Conservation (phyloP, 2,797 vertebrate species). For the Vipera ursinii region DNA sequence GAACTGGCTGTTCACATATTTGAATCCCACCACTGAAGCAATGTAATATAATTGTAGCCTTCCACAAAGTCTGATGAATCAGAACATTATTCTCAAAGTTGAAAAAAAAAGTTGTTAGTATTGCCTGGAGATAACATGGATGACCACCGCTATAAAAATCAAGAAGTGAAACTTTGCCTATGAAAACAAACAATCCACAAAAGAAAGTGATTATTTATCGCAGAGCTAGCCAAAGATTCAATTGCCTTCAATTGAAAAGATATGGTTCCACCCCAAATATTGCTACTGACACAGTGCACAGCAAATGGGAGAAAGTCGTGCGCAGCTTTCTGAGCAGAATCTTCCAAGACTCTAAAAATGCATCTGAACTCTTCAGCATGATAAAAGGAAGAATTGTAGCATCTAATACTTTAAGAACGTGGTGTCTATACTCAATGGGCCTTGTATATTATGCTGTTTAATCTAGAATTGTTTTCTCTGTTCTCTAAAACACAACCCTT, state of each 20-base stretch:
- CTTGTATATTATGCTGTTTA: background rate
- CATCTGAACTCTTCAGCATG: background rate
- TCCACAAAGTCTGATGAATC: conserved; percentile 19
- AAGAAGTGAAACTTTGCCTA: conserved; percentile 30
- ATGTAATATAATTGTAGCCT: conserved; percentile 3
- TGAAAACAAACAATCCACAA: conserved; percentile 11
- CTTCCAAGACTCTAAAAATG: background rate
- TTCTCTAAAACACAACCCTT: background rate
- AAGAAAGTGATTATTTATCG: background rate
- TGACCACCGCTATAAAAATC: conserved; percentile 36
- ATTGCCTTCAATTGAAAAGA: background rate
- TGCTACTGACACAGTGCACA: background rate
- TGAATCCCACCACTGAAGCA: background rate
- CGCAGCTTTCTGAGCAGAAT: background rate
- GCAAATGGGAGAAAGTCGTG: background rate
- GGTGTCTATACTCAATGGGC: background rate
- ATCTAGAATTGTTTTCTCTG: background rate
- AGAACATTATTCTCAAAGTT: conserved; percentile 32
- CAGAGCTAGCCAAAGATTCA: background rate
- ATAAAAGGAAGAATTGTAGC: background rate
- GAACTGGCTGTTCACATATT: too few species aligned
- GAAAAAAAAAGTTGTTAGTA: background rate
- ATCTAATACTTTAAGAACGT: background rate
- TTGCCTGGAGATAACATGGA: conserved; percentile 42
- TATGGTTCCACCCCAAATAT: background rate